These are phyloP conservation scores for Crotalus viridis DNA, from an alignment of 2,113 vertebrate genomes.

Conservation along the genomic window DNA sequence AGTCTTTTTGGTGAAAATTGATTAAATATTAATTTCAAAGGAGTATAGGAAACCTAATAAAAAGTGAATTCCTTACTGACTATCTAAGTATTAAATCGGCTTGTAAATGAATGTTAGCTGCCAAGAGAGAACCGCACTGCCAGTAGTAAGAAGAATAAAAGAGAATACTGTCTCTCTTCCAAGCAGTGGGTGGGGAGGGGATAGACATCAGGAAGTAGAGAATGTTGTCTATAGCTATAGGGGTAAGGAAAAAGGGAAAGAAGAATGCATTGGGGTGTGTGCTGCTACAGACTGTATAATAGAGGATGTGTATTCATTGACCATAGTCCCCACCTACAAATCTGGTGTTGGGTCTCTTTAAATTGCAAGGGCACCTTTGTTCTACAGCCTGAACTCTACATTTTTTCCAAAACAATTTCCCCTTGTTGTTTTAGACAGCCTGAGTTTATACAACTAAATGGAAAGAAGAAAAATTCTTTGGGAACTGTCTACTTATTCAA, in stretches of 20 bases:
- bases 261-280: neutral
- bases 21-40: constrained; percentile 5
- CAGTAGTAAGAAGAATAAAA: neutral
- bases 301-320: neutral
- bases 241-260: neutral
- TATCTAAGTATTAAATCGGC: neutral
- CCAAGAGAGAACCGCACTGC: neutral
- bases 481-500: neutral
- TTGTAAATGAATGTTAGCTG: neutral
- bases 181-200: neutral
- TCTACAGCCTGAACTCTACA: neutral
- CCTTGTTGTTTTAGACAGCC: neutral
- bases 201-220: neutral
- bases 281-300: too few species aligned
- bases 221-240: neutral
- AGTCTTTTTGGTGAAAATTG: neutral
- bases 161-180: neutral
- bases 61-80: neutral
- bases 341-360: neutral
- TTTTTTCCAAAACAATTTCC: neutral
- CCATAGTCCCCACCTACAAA: neutral
- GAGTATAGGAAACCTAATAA: neutral
- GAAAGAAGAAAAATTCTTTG: neutral
- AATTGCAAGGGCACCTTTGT: neutral
- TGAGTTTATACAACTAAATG: neutral